Base-by-base conservation (phyloP, 2,113 vertebrate species). In the Misgurnus mizolepis region DNA sequence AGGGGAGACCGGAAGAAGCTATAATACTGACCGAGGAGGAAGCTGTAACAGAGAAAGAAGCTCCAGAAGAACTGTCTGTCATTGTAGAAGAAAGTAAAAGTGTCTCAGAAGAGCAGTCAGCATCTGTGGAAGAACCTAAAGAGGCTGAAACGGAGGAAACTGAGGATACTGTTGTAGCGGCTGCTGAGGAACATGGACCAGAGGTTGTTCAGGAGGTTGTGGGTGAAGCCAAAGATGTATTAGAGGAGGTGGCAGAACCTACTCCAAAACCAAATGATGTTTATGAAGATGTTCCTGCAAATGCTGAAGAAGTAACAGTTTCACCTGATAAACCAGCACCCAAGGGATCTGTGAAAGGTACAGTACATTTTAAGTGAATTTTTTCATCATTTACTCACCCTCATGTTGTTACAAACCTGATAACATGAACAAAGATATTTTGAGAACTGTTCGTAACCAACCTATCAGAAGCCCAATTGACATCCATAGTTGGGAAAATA, bases 291-390 rank as follows among this genome's bases (percentile, higher is more conserved):
- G 60, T 27, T 27, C 15, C 61, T 64, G 43, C 64, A 77, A 18
- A 47, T 39, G 62, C 67, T 64, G 17, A 79, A 17, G 39, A 78
- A 40, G 40, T 58, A 15, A 58, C 5, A 0, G 74, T 53, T 47
- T 6, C 60, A 53, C 34, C 40, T 47, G 17, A 71, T 11, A 4
- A 56, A 27, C 18, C 79, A 69, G 41, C 79, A 64, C 14, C 17
- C n/a, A 77, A 74, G 56, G 22, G 3, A 7, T 55, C 67, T 50
- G 10, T 2, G 3, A 80, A 80, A 80, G 85, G 80, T 82, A 77
- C 22, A 65, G 12, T 18, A 53, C 4, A 3, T 11, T 62, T 22
- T 34, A 34, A 34, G 27, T 1, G 2, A 27, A 27, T 2, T 27
- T 27, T 27, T 1, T 27, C 27, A 27, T 27, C 27, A 27, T 27